Base-by-base conservation (phyloP, 2,888 invertebrate species). In the Acronicta alni region DNA sequence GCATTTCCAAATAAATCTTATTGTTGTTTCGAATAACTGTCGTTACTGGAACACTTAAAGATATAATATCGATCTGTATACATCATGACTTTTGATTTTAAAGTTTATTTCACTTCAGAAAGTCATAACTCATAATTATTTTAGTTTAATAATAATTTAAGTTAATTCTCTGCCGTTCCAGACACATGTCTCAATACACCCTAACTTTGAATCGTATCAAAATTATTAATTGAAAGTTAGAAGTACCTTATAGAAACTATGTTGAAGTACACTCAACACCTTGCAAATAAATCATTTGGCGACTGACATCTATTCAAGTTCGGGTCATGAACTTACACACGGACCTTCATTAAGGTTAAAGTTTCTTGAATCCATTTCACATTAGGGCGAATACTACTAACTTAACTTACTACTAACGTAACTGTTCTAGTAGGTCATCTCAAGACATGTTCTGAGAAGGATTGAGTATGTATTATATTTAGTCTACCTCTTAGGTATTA, bases 311-410 rank as follows among this genome's bases (percentile, higher is more conserved):
- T 67, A 75, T 78, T 77, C 67, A 67, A 80, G 73, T 81, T 79
- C 72, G 57, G 63, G 64, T 73, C 75, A 74, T 76, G 71, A 72
- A 75, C 70, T 70, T 75, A 74, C 64, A 76, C 71, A 74, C 44
- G 71, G 51, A 76, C 77, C 75, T 74, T 79, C 77, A 80, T 81
- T 79, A 82, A 53, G 70, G 65, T 72, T 66, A 77, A 81, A 80
- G 75, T 77, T 73, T 48, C 56, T 66, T 56, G 43, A 58, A 67
- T 58, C 63, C 68, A 65, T 75, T 77, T 46, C 46, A 62, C 61
- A 30, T 12, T 30, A 30, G 3, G 42, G 44, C 58, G 44, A 75
- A 70, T 77, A 71, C 70, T 67, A 75, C 66, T 68, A n/a, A n/a
- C n/a, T n/a, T n/a, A n/a, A n/a, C n/a, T n/a, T n/a, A n/a, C n/a